phyloP scores from a whole-genome alignment of 2,888 invertebrate genomes.

The Hanleya hanleyi region DNA sequence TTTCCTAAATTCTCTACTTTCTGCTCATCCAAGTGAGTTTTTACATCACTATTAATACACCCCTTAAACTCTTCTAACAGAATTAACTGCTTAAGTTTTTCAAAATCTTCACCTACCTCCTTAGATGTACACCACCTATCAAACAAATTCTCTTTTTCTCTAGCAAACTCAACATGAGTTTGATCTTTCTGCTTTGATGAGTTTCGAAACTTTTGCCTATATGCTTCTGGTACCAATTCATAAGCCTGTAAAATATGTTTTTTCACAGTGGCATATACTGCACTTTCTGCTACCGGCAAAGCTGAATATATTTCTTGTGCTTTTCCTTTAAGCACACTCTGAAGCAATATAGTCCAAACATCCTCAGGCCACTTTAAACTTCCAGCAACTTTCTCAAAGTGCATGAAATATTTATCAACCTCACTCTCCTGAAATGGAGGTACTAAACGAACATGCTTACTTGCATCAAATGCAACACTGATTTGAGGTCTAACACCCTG shows the following conservation, averaged over 20 bases:
- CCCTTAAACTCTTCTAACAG: constrained; percentile 20
- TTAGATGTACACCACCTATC: not conserved
- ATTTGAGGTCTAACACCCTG: too few species aligned
- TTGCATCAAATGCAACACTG: not conserved
- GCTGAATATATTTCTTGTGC: constrained; percentile 22
- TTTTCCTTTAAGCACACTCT: constrained; percentile 33
- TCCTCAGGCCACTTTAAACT: constrained; percentile 29
- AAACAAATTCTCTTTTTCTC: constrained; percentile 23
- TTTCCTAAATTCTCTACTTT: constrained; percentile 8
- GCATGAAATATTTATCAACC: constrained; percentile 29
- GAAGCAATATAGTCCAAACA: constrained; percentile 26
- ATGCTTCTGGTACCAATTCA: constrained; percentile 38
- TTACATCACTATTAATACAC: constrained; percentile 15
- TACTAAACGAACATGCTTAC: constrained; percentile 9
- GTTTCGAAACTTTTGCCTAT: constrained; percentile 36
- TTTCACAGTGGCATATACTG: constrained; percentile 33
- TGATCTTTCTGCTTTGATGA: constrained; percentile 19
- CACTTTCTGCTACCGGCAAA: constrained; percentile 14
- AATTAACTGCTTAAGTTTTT: constrained; percentile 11
- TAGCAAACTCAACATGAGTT: constrained; percentile 35
- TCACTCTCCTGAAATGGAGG: constrained; percentile 22
- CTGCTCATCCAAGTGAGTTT: constrained; percentile 21
- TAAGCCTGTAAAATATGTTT: constrained; percentile 31
- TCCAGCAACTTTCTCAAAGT: constrained; percentile 31
- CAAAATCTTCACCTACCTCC: not conserved